These are phyloP conservation scores for Melanaphis sacchari DNA, from an alignment of 1,140 invertebrate species.

Conservation along the genomic window DNA sequence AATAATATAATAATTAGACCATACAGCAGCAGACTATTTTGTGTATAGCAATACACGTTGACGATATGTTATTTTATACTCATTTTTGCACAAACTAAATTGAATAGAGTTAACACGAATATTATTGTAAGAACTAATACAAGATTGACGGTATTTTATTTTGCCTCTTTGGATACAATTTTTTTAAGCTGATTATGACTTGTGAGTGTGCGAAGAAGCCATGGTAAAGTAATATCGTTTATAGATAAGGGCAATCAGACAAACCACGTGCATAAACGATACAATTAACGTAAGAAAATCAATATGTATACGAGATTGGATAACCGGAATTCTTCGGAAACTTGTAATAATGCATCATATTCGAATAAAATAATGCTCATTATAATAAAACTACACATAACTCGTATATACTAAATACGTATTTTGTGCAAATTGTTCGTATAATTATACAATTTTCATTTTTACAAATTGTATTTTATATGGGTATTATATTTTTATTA, in stretches of 20 bases:
- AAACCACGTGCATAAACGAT: neutral
- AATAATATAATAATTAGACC: neutral
- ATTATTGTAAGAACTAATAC: neutral
- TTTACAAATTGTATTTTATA: neutral
- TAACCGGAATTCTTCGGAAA: neutral
- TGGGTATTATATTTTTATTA: neutral
- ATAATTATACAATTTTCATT: neutral
- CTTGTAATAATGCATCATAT: neutral
- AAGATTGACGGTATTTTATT: neutral
- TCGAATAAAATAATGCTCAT: neutral
- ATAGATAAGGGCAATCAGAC: neutral
- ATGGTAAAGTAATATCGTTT: neutral
- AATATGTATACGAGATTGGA: neutral
- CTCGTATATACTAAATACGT: neutral
- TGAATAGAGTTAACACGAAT: neutral
- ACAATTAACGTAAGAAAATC: neutral
- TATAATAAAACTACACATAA: neutral
- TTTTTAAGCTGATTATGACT: too few species aligned
- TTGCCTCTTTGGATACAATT: neutral
- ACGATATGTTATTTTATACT: neutral
- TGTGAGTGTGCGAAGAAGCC: too few species aligned
- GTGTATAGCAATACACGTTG: neutral
- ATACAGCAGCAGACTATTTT: neutral
- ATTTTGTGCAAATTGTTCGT: neutral
- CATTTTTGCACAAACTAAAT: neutral